Conservation (phyloP, 2,113 vertebrate species). For the Alligator sinensis region DNA sequence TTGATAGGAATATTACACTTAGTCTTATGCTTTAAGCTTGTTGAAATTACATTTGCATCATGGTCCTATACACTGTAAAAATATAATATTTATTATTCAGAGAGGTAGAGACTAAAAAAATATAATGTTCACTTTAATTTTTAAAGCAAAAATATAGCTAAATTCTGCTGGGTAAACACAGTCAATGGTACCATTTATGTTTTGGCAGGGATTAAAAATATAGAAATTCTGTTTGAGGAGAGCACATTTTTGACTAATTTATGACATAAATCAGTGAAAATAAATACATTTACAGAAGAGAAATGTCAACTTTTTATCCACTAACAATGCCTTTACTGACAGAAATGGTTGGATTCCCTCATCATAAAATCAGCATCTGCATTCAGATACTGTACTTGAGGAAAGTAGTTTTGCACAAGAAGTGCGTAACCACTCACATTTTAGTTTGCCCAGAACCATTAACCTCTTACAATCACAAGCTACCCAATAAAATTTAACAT, state of each 20-base stretch:
- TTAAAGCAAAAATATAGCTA: background rate
- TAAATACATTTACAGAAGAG: background rate
- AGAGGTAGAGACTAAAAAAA: background rate
- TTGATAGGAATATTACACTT: background rate
- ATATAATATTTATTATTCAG: background rate
- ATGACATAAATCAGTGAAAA: background rate
- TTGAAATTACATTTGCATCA: background rate
- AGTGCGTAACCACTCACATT: fast-evolving
- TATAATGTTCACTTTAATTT: background rate
- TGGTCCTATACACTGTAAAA: background rate
- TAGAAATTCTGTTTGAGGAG: background rate
- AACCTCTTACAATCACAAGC: background rate
- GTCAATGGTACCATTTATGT: background rate
- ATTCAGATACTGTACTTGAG: background rate
- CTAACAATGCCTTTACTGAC: background rate
- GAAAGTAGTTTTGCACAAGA: background rate
- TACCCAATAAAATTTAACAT: background rate
- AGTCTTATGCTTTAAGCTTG: background rate
- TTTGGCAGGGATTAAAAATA: background rate
- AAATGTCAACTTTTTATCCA: background rate
- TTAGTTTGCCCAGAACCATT: background rate
- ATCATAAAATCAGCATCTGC: background rate
- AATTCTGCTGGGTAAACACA: no score
- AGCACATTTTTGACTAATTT: background rate
- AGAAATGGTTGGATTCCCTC: background rate